Percentiles rank a stretch among this genome's conserved stretches.
Evolutionary conservation across 2,113 vertebrate genomes (phyloP).

Genomic region (Microcebus tavaratra): DNA sequence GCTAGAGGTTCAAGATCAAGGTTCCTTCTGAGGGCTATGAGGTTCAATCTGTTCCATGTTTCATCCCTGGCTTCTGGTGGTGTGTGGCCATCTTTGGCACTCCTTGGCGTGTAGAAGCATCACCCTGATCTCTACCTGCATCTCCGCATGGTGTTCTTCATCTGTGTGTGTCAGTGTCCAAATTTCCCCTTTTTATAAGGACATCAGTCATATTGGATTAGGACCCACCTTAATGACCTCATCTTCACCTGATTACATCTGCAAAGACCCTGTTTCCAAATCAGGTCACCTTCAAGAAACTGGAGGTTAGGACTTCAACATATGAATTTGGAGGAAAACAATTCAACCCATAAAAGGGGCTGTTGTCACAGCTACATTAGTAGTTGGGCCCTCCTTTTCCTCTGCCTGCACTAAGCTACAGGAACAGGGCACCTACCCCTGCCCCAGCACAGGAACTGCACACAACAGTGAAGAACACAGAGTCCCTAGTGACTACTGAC

Average conservation of each 20-base stretch:
- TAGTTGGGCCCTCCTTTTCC: not conserved
- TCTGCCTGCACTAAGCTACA: not conserved
- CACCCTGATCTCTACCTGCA: not conserved
- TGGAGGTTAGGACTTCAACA: not conserved
- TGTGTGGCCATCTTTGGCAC: not conserved
- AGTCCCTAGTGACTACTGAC: not conserved
- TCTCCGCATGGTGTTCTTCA: not conserved
- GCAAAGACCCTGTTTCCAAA: not conserved
- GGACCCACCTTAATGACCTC: not conserved
- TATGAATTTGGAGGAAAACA: not conserved
- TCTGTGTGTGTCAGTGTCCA: not conserved
- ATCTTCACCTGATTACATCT: not conserved
- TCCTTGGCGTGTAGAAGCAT: not conserved
- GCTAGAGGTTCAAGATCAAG: not conserved
- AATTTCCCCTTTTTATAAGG: not conserved
- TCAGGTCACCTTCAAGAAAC: not conserved
- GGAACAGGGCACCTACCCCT: not conserved
- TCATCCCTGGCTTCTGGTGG: not conserved
- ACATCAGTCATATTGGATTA: not conserved
- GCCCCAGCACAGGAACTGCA: not conserved
- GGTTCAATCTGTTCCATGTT: not conserved
- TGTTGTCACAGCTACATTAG: not conserved
- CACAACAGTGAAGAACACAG: not conserved
- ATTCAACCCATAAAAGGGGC: not conserved
- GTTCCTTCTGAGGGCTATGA: not conserved